These are phyloP conservation scores for Toxotes lorentzi DNA, from an alignment of 2,797 vertebrate species.

Conservation along the genomic window DNA sequence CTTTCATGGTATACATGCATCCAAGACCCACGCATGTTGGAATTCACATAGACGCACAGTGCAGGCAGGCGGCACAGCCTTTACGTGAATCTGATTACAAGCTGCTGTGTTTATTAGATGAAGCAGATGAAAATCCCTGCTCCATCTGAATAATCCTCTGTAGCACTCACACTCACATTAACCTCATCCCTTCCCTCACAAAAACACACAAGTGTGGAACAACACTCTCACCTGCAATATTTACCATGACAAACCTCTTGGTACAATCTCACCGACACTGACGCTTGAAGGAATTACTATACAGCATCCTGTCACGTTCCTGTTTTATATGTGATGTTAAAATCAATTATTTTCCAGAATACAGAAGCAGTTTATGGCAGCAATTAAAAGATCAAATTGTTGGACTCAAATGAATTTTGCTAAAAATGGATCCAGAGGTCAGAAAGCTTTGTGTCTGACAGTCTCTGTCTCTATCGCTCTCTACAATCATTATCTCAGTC, in stretches of 20 bases:
- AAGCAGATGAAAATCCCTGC: conserved; percentile 72
- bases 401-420: conserved; percentile 9
- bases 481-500: conserved; percentile 26
- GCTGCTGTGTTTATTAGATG: conserved; percentile 77
- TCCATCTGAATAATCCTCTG: conserved; percentile 64
- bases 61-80: conserved; percentile 38
- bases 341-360: neutral
- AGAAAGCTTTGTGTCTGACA: conserved; percentile 4
- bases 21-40: conserved; percentile 10
- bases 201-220: conserved; percentile 29
- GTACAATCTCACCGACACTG: neutral
- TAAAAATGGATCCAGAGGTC: neutral
- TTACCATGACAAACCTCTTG: conserved; percentile 31
- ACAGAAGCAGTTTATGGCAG: neutral
- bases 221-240: conserved; percentile 43
- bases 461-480: conserved; percentile 2
- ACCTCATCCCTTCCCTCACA: conserved; percentile 40
- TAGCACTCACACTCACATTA: conserved; percentile 50
- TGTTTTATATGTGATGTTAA: neutral
- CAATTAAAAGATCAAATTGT: conserved; percentile 5
- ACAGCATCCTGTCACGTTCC: neutral
- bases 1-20: conserved; percentile 3
- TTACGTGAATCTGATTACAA: conserved; percentile 73
- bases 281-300: neutral
- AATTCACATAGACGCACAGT: conserved; percentile 2